phyloP scores from a whole-genome alignment of 2,888 invertebrate species.

The Melieria crassipennis region DNA sequence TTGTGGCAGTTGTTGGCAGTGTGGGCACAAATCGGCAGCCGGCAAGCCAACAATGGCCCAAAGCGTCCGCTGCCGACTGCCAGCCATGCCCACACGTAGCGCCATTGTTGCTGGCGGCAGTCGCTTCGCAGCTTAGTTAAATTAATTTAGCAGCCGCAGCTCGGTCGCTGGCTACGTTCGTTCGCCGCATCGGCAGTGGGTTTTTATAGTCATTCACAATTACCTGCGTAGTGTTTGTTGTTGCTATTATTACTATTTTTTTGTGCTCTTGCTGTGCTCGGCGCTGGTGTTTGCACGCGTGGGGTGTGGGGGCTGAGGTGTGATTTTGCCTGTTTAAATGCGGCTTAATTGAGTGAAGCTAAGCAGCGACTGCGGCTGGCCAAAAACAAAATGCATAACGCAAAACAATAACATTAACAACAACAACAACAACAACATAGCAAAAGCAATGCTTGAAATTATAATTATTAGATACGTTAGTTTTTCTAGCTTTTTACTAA shows the following conservation, averaged over 20 bases:
- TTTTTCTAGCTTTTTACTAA: not conserved
- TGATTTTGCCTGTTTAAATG: slow-evolving; percentile 22
- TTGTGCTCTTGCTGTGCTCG: too few relatives aligned
- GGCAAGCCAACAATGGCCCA: too few relatives aligned
- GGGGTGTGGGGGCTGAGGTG: slow-evolving; percentile 14
- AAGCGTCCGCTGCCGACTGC: not conserved
- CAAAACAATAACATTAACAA: not conserved
- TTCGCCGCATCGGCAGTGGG: not conserved
- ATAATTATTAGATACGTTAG: not conserved
- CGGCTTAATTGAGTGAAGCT: slow-evolving; percentile 14
- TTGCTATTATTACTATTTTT: too few relatives aligned
- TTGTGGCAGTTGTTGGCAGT: too few relatives aligned
- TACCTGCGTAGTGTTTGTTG: too few relatives aligned
- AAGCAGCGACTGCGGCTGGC: not conserved
- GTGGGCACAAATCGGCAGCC: too few relatives aligned
- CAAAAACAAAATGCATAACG: not conserved
- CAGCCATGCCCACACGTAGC: not conserved
- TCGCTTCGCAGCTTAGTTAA: slow-evolving; percentile 13
- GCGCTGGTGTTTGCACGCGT: too few relatives aligned
- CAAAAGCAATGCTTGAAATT: slow-evolving; percentile 3
- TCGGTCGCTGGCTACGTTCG: not conserved
- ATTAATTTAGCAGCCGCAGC: slow-evolving; percentile 15
- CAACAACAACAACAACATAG: slow-evolving; percentile 1
- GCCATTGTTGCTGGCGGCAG: not conserved
- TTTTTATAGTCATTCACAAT: too few relatives aligned